Conservation (phyloP, 2,113 vertebrate species). For the Prolemur simus region DNA sequence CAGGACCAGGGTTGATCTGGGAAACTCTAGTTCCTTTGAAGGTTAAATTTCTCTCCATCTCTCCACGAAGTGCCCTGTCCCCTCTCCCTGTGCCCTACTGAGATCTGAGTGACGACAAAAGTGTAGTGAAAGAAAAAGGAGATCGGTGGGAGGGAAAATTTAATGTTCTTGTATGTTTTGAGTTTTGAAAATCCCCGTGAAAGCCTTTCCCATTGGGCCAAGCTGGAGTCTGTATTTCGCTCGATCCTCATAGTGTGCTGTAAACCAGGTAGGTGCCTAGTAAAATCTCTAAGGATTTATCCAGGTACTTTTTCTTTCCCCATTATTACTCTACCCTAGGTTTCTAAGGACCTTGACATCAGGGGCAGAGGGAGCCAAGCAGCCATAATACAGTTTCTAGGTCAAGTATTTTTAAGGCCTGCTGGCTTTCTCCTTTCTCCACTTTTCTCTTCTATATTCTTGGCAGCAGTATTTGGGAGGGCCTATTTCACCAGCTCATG, state of each 20-base stretch:
- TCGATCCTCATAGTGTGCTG: neutral
- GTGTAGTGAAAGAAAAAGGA: neutral
- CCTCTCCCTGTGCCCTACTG: neutral
- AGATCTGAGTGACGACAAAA: neutral
- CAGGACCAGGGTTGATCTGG: neutral
- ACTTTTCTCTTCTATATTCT: neutral
- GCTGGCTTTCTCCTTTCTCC: neutral
- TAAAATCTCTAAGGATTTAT: neutral
- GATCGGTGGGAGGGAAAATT: neutral
- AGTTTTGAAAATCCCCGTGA: neutral
- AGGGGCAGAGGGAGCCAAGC: neutral
- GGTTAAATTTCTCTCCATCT: neutral
- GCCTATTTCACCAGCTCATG: neutral
- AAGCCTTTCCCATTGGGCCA: neutral
- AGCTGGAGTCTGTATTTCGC: neutral
- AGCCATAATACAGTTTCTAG: constrained; percentile 13
- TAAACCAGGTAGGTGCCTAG: neutral
- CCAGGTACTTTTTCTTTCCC: neutral
- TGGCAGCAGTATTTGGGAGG: neutral
- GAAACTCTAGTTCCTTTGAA: neutral
- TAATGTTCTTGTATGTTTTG: neutral
- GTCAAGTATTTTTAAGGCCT: constrained; percentile 18
- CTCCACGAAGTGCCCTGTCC: neutral
- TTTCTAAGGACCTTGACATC: neutral
- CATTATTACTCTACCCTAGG: neutral